Base-by-base conservation (phyloP, 2,113 vertebrate genomes). In the Danio rerio region DNA sequence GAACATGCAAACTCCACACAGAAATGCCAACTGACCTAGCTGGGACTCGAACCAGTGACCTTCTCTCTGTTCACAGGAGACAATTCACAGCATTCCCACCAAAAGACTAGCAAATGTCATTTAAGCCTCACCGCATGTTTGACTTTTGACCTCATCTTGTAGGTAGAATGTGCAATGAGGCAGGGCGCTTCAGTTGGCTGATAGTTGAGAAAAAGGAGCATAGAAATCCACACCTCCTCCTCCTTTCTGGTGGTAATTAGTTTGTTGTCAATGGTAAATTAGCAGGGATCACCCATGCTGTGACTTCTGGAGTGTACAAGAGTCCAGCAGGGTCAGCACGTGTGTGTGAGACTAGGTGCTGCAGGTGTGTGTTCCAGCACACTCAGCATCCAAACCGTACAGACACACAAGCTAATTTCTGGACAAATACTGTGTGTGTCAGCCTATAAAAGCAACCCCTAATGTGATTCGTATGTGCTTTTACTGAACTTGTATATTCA, bases 181-280 rank as follows among this genome's bases (percentile, higher is more conserved):
- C 31, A 31, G 31, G 31, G 3, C 31, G 31, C 31, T 31, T 31
- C 31, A 31, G 31, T 31, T 31, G 31, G 31, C 31, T 31, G 31
- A 31, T 31, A 31, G 31, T 31, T 31, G 31, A 31, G 31, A 31
- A 31, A 31, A 31, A 31, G 31, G 31, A 31, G 31, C 31, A 31
- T 31, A 31, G 31, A 31, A 31, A 31, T 31, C 31, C 31, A 31
- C 45, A 65, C n/a, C 15, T 72, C 42, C 13, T 16, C 62, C 16
- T 12, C 20, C 2, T 15, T 20, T 47, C 31, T 42, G 82, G 81
- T 80, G 87, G 87, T 92, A 93, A 94, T 93, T 94, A 91, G 90
- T 88, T 68, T 91, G 92, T 91, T 93, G 91, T 93, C 87, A 90
- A 93, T 89, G 90, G 89, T 90, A 91, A 89, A 92, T 94, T 93